These are phyloP conservation scores for Aphidius colemani DNA, from an alignment of 2,888 invertebrate genomes.

Conservation along the genomic window DNA sequence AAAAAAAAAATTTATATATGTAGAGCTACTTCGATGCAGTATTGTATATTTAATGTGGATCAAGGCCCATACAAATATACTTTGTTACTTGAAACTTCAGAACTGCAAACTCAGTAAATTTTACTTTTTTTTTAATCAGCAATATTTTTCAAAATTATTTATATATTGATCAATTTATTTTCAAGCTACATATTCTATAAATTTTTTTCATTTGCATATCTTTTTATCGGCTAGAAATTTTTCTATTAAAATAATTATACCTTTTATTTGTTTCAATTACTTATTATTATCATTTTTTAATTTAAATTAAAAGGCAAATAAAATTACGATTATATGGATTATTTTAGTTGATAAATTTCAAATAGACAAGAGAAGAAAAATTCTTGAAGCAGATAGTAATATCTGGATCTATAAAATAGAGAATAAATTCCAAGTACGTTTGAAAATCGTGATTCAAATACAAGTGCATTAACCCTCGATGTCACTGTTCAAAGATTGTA, in stretches of 20 bases:
- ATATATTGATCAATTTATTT: no score
- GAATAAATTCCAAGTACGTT: slow-evolving; percentile 43
- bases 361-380: slow-evolving; percentile 2
- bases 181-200: no score
- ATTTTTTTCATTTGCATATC: no score
- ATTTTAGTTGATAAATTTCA: slow-evolving; percentile 5
- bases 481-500: slow-evolving; percentile 3
- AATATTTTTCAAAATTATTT: no score
- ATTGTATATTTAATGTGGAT: slow-evolving; percentile 43
- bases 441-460: slow-evolving; percentile 45
- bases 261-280: no score
- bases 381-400: background rate
- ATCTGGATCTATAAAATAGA: no score
- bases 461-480: slow-evolving; percentile 26
- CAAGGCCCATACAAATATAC: slow-evolving; percentile 49
- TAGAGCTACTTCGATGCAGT: background rate
- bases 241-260: slow-evolving; percentile 20
- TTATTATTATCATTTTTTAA: no score
- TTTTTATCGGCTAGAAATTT: no score
- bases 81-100: background rate
- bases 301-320: background rate
- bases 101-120: no score
- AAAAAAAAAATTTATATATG: no score
- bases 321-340: background rate
- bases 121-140: no score